These are phyloP conservation scores for Threskiornis aethiopicus DNA, from an alignment of 2,797 vertebrate genomes.

Conservation along the genomic window DNA sequence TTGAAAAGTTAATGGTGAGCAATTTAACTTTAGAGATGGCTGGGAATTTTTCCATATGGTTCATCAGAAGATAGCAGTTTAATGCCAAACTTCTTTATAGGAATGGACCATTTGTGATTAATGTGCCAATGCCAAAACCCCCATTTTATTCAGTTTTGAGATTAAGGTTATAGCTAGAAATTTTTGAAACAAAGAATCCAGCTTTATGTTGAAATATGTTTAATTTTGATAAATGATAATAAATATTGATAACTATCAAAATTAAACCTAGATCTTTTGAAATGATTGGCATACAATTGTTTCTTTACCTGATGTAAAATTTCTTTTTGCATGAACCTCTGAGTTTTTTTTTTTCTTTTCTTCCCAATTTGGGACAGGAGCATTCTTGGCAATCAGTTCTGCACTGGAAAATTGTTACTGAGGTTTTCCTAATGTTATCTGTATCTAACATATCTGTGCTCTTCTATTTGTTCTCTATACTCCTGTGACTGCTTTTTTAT, in stretches of 20 bases:
- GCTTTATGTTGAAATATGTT: background rate
- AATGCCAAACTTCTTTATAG: background rate
- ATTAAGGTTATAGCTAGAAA: background rate
- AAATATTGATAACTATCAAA: background rate
- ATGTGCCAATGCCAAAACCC: background rate
- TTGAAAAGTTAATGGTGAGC: background rate
- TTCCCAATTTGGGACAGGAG: background rate
- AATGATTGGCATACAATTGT: background rate
- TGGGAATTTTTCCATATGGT: background rate
- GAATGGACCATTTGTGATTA: background rate
- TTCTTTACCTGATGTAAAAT: background rate
- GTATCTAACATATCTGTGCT: background rate
- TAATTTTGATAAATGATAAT: background rate
- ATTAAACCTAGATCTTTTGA: background rate
- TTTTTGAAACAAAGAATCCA: background rate
- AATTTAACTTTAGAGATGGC: background rate
- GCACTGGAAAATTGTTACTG: background rate
- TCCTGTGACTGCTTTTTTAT: background rate
- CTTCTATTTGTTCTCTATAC: background rate
- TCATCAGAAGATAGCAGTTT: background rate
- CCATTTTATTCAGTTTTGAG: background rate
- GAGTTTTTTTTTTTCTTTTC: background rate
- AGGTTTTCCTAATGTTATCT: background rate
- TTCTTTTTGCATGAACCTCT: background rate
- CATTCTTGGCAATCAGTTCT: background rate